Base-by-base conservation (phyloP, 2,888 invertebrate genomes). In the Spisula subtruncata region DNA sequence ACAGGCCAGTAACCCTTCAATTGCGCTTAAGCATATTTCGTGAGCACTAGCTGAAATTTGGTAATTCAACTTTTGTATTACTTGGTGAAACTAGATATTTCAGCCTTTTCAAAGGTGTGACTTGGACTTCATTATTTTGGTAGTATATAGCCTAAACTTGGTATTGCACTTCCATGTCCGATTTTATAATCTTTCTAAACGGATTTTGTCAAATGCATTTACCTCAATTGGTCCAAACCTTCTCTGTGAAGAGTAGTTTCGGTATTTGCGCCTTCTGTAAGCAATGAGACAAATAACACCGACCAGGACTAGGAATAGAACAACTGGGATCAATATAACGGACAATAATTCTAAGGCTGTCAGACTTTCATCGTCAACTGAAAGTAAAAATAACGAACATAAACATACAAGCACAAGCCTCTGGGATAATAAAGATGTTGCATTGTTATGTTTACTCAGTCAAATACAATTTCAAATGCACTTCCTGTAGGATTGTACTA, bases 211-310 rank as follows among this genome's bases (percentile, higher is more conserved):
- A 41, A 75, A 32, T 14, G 12, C 14, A 75, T 32, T 1, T 84
- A 91, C 91, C 91, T 91, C 91, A 25, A 91, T 86, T 10, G 89
- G 89, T 54, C 89, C 89, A 82, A 84, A 89, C 35, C 84, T 66
- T 41, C 86, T 41, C 12, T 81, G 75, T 8, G 88, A 41, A 10
- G 82, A 29, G 41, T 86, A 86, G 10, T 48, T 25, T 54, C 75
- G 83, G 75, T 86, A 51, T 32, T 81, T 83, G 20, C 75, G 51
- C 41, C 88, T 81, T 16, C 56, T 85, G 25, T 81, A 35, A 41
- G 89, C 48, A 12, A 88, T 46, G 16, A 89, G 54, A 48, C 80
- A 80, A 25, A 88, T 79, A 56, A 86, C 60, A 20, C 86, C 16
- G 18, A 88, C 32, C 5, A 89, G 81, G 25, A 84, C 66, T 1